Evolutionary conservation across 2,797 vertebrate genomes (phyloP).

Genomic region (Labeo calbasu): DNA sequence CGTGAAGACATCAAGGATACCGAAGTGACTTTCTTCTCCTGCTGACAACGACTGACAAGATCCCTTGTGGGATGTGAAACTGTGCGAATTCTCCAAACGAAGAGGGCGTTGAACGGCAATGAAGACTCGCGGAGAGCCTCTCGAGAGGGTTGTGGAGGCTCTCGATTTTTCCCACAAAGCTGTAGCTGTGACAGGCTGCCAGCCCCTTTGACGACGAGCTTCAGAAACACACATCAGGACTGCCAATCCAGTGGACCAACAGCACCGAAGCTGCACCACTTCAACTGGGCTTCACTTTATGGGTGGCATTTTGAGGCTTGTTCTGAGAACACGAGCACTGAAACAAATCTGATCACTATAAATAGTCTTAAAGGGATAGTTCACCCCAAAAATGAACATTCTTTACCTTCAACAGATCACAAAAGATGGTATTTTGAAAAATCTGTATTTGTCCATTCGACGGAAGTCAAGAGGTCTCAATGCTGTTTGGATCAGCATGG

Average conservation of each 20-base stretch:
- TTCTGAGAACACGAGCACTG: slow-evolving; percentile 7
- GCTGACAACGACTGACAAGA: slow-evolving; percentile 46
- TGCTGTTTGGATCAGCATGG: neutral
- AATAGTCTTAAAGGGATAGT: neutral
- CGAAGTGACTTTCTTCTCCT: slow-evolving; percentile 46
- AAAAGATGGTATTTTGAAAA: neutral
- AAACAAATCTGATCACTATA: neutral
- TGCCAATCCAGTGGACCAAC: slow-evolving; percentile 41
- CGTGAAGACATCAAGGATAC: slow-evolving; percentile 30
- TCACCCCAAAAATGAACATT: neutral
- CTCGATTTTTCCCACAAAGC: slow-evolving; percentile 39
- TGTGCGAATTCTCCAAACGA: slow-evolving; percentile 29
- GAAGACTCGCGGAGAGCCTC: slow-evolving; percentile 32
- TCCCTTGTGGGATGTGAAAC: slow-evolving; percentile 51
- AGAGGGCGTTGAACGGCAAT: slow-evolving; percentile 18
- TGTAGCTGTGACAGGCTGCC: slow-evolving; percentile 50
- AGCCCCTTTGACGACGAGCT: slow-evolving; percentile 42
- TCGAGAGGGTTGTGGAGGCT: slow-evolving; percentile 39
- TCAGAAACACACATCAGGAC: slow-evolving; percentile 35
- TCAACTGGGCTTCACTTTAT: slow-evolving; percentile 5
- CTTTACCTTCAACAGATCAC: neutral
- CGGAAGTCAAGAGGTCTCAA: no score
- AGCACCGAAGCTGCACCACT: neutral
- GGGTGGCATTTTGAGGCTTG: neutral
- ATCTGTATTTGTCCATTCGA: neutral